These are phyloP conservation scores for Fratercula arctica DNA, from an alignment of 2,797 vertebrate genomes.

Conservation along the genomic window DNA sequence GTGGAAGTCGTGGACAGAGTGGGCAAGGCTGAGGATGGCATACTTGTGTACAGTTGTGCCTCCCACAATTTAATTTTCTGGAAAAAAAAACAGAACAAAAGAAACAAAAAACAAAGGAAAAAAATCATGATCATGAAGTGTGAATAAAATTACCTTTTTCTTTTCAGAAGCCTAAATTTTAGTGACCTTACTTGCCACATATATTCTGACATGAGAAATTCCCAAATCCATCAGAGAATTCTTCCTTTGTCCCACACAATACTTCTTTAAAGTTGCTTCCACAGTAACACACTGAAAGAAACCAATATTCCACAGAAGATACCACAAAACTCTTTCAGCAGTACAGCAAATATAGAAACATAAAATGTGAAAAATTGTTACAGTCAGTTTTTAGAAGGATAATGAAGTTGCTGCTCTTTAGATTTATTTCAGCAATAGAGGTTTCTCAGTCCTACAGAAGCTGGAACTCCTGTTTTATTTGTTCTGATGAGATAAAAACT, in stretches of 20 bases:
- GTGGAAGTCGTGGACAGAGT: constrained; percentile 86
- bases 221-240: constrained; percentile 85
- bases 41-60: constrained; percentile 86
- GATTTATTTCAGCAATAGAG: neutral
- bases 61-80: constrained; percentile 91
- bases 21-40: constrained; percentile 90
- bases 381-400: neutral
- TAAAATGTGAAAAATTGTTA: neutral
- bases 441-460: neutral
- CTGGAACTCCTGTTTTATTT: neutral
- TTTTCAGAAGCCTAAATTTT: neutral
- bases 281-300: constrained; percentile 89
- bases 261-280: constrained; percentile 82
- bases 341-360: neutral
- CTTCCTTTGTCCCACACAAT: constrained; percentile 87
- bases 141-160: neutral
- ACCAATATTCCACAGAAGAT: constrained; percentile 25
- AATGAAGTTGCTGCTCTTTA: neutral
- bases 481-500: neutral
- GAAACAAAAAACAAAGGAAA: neutral
- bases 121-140: neutral
- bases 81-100: neutral
- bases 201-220: constrained; percentile 90
- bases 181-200: constrained; percentile 89
- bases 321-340: neutral